phyloP scores from a whole-genome alignment of 2,113 vertebrate species.

The Muntiacus muntjak region DNA sequence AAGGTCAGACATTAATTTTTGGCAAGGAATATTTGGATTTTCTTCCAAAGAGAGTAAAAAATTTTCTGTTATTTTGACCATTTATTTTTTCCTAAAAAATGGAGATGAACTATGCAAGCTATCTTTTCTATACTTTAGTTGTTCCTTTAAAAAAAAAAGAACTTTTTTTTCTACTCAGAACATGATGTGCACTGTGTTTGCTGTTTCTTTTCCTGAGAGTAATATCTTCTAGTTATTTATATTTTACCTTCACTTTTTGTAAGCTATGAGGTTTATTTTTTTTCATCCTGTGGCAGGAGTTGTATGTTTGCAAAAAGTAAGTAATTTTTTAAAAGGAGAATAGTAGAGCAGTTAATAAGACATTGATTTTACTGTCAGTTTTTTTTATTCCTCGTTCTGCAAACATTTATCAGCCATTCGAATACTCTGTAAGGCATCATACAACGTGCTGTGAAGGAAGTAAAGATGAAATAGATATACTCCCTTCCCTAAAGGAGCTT shows the following conservation, averaged over 20 bases:
- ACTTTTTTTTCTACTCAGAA: neutral
- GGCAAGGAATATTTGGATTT: slow-evolving; percentile 15
- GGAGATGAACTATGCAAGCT: neutral
- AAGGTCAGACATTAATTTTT: slow-evolving; percentile 2
- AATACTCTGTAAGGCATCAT: neutral
- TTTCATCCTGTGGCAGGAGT: neutral
- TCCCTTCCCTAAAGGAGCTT: neutral
- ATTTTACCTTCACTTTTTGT: slow-evolving; percentile 34
- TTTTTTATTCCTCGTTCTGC: neutral
- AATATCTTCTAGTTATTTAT: slow-evolving; percentile 46
- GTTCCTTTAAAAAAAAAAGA: neutral
- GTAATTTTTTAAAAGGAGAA: neutral
- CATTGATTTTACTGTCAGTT: neutral
- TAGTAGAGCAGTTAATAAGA: neutral
- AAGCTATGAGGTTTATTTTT: slow-evolving; percentile 20
- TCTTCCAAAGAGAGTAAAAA: neutral
- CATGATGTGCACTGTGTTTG: neutral
- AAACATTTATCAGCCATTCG: neutral
- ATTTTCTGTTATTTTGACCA: neutral
- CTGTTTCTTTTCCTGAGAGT: neutral
- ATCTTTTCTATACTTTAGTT: neutral
- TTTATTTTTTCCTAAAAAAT: neutral
- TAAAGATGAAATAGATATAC: neutral
- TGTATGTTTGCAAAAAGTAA: neutral
- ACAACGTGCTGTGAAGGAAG: neutral